Conservation (phyloP, 2,797 vertebrate genomes). For the Macropodus opercularis region DNA sequence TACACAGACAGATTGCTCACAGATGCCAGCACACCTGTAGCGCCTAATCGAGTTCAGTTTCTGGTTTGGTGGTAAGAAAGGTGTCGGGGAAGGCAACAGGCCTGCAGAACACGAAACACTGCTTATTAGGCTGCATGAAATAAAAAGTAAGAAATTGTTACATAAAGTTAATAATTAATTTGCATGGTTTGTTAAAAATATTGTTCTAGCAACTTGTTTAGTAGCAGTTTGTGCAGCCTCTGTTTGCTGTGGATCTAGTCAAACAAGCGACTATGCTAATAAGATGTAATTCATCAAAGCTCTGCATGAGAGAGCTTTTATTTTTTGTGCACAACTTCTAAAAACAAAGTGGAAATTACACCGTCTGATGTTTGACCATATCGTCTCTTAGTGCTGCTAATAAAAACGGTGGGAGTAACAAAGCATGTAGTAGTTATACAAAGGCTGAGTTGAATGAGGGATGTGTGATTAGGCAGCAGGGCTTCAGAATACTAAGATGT, state of each 20-base stretch:
- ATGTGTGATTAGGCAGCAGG: conserved; percentile 66
- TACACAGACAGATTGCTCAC: conserved; percentile 74
- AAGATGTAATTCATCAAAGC: conserved; percentile 17
- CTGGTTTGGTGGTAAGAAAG: conserved; percentile 29
- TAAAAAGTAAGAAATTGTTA: too few species aligned
- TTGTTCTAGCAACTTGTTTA: conserved; percentile 3
- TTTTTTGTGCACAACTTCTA: conserved; percentile 11
- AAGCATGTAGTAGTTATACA: conserved; percentile 35
- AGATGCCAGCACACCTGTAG: conserved; percentile 80
- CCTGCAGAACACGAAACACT: conserved; percentile 14
- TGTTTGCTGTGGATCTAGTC: conserved; percentile 16
- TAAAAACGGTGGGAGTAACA: conserved; percentile 47
- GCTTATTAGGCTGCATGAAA: too few species aligned
- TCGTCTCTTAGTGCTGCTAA: conserved; percentile 45
- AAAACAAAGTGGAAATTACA: conserved; percentile 34
- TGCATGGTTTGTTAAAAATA: conserved; percentile 3
- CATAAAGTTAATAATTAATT: too few species aligned
- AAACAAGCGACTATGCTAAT: conserved; percentile 11
- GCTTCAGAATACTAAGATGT: conserved; percentile 57
- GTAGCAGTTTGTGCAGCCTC: conserved; percentile 1
- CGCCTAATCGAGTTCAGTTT: conserved; percentile 60
- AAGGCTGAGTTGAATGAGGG: conserved; percentile 49
- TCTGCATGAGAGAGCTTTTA: conserved; percentile 15
- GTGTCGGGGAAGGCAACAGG: conserved; percentile 44
- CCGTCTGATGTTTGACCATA: conserved; percentile 37